Evolutionary conservation across 2,113 vertebrate genomes (phyloP).

Genomic region (Xyliphius kryptos): DNA sequence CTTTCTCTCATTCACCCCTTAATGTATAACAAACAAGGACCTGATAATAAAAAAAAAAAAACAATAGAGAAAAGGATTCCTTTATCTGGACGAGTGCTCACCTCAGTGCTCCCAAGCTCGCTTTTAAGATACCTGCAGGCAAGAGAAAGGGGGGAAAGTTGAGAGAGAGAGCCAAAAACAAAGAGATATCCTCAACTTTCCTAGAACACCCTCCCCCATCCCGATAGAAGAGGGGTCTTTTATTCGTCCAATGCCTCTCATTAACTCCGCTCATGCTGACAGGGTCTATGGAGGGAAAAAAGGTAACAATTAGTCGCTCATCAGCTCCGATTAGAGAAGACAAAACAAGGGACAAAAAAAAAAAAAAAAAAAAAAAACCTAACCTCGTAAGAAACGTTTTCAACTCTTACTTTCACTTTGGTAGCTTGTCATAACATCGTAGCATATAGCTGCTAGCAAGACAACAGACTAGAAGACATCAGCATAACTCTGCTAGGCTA

Average conservation of each 20-base stretch:
- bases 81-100: slow-evolving; percentile 69
- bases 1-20: slow-evolving; percentile 30
- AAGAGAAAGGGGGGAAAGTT: slow-evolving; percentile 60
- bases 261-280: slow-evolving; percentile 92
- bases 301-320: slow-evolving; percentile 98
- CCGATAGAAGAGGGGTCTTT: slow-evolving; percentile 58
- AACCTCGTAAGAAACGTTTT: no score
- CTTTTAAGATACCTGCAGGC: slow-evolving; percentile 73
- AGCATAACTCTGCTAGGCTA: no score
- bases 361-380: no score
- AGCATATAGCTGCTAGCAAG: no score
- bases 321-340: slow-evolving; percentile 99
- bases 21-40: slow-evolving; percentile 70
- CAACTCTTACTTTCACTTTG: no score
- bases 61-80: slow-evolving; percentile 66
- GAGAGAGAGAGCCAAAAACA: slow-evolving; percentile 59
- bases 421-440: no score
- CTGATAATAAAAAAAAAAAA: no score
- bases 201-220: no score
- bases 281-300: no score
- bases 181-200: slow-evolving; percentile 69
- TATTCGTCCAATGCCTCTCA: slow-evolving; percentile 78
- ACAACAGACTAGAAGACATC: no score
- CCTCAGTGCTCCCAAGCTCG: slow-evolving; percentile 43
- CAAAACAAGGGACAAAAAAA: slow-evolving; percentile 96